These are phyloP conservation scores for Hydroisotoma schaefferi DNA, from an alignment of 2,888 invertebrate species.

Conservation along the genomic window DNA sequence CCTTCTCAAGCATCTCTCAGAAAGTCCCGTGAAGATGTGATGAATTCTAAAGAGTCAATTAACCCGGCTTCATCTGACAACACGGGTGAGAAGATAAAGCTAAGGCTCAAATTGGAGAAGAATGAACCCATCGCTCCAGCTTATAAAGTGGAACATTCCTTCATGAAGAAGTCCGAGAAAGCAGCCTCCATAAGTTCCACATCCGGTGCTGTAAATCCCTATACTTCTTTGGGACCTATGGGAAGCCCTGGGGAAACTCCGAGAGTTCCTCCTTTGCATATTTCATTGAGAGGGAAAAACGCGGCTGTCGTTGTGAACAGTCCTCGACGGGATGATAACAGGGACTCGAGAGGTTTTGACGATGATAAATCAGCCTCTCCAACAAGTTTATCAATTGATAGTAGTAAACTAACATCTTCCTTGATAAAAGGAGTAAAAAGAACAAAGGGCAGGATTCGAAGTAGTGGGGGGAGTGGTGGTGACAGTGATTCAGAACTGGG, in stretches of 20 bases:
- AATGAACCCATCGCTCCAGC: conserved; percentile 71
- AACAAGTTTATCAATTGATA: neutral
- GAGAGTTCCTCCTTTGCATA: conserved; percentile 82
- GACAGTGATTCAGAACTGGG: neutral
- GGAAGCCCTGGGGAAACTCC: conserved; percentile 57
- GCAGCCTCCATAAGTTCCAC: neutral
- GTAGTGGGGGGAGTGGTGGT: conserved; percentile 10
- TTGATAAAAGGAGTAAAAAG: conserved; percentile 21
- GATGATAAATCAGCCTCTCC: conserved; percentile 10
- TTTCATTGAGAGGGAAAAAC: conserved; percentile 77
- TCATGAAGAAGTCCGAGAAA: conserved; percentile 58
- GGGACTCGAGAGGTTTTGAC: neutral
- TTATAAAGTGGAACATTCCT: conserved; percentile 76
- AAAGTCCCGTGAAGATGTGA: conserved; percentile 5
- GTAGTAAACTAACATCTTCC: conserved; percentile 12
- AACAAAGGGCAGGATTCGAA: conserved; percentile 24
- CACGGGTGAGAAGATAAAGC: conserved; percentile 66
- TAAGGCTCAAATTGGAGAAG: conserved; percentile 77
- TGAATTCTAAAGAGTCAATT: neutral
- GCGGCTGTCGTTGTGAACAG: conserved; percentile 71
- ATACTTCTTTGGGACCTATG: neutral
- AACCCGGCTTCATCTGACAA: neutral
- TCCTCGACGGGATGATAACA: conserved; percentile 51
- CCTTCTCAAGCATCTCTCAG: neutral
- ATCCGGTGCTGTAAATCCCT: neutral